Conservation (phyloP, 2,888 invertebrate species). For the Andrena fulva region DNA sequence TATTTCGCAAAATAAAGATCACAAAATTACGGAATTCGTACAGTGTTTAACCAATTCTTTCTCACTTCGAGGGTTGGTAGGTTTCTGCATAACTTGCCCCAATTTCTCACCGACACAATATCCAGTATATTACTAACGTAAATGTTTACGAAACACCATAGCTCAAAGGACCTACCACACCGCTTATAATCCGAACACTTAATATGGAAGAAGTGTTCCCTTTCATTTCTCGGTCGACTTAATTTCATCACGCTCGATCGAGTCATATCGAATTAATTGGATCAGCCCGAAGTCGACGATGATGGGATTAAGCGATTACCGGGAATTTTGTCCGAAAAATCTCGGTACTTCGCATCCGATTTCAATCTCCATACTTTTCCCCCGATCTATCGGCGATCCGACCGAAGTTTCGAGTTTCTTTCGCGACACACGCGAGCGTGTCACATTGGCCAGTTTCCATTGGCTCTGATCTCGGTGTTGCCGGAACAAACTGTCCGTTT, state of each 20-base stretch:
- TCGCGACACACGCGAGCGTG: background rate
- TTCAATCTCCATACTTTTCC: constrained; percentile 1
- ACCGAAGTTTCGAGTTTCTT: background rate
- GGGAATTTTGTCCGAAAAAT: background rate
- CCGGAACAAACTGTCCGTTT: constrained; percentile 30
- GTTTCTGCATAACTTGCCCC: too few species aligned
- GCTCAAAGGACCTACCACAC: too few species aligned
- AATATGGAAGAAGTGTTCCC: background rate
- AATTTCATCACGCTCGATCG: background rate
- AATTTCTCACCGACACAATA: too few species aligned
- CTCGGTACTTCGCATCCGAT: background rate
- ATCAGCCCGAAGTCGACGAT: constrained; percentile 6
- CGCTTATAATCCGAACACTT: too few species aligned
- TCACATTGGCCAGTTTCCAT: background rate
- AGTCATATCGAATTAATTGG: constrained; percentile 1
- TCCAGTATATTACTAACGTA: too few species aligned
- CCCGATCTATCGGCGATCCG: background rate
- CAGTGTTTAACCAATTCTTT: too few species aligned
- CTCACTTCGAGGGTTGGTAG: too few species aligned
- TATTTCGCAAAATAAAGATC: too few species aligned
- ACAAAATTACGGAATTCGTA: too few species aligned
- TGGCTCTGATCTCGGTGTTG: constrained; percentile 13
- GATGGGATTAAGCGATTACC: constrained; percentile 15
- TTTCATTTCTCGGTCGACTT: background rate
- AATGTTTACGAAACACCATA: too few species aligned